Conservation (phyloP, 2,113 vertebrate species). For the Irena cyanogastra region DNA sequence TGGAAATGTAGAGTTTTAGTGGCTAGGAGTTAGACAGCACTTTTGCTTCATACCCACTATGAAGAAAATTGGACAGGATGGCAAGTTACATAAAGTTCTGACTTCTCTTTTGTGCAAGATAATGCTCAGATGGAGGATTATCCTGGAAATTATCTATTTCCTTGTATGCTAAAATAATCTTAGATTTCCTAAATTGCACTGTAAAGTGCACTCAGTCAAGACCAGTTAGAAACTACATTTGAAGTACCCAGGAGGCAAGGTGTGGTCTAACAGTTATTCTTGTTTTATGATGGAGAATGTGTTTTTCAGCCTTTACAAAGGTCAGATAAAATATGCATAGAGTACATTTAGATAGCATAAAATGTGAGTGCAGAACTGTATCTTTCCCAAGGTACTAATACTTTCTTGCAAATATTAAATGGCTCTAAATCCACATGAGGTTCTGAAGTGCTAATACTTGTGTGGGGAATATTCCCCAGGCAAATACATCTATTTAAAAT, state of each 20-base stretch:
- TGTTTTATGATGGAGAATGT: not conserved
- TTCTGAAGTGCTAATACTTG: conserved; percentile 43
- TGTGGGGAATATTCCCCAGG: not conserved
- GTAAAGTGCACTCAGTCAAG: not conserved
- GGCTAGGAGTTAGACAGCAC: not conserved
- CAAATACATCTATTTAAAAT: conserved; percentile 37
- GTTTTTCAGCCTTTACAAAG: conserved; percentile 40
- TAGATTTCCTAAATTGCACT: not conserved
- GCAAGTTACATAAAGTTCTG: not conserved
- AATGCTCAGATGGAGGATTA: not conserved
- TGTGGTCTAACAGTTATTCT: not conserved
- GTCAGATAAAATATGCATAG: conserved; percentile 43
- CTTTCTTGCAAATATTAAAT: conserved; percentile 33
- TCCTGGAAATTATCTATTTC: not conserved
- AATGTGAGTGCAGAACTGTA: not conserved
- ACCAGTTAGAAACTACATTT: not conserved
- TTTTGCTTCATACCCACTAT: not conserved
- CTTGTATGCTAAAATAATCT: not conserved
- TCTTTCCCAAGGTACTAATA: conserved; percentile 39
- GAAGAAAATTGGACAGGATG: not conserved
- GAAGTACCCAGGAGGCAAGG: not conserved
- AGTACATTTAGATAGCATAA: not conserved
- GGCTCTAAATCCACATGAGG: conserved; percentile 20
- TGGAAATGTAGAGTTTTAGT: not conserved
- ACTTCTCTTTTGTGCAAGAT: not conserved